These are phyloP conservation scores for Microcebus jonahi DNA, from an alignment of 2,113 vertebrate species.

Conservation along the genomic window DNA sequence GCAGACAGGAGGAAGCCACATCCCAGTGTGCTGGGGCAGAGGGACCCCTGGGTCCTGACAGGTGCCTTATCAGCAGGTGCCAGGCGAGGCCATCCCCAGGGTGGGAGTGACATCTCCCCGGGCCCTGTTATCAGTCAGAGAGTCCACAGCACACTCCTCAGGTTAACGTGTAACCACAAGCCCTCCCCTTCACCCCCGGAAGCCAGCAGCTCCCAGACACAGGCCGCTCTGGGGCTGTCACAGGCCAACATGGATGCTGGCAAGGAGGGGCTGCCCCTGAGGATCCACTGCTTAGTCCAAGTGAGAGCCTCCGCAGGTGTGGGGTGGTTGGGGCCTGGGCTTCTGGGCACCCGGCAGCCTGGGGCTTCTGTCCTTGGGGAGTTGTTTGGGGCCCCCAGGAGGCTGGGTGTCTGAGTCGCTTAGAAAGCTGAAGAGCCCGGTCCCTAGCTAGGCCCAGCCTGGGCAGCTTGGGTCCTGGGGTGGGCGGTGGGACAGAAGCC, in stretches of 20 bases:
- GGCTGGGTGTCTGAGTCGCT: neutral
- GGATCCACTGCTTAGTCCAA: neutral
- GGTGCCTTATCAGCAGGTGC: neutral
- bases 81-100: neutral
- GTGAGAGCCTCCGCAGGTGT: neutral
- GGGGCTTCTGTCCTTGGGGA: neutral
- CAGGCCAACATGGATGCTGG: neutral
- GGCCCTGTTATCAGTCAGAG: conserved; percentile 53
- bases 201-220: neutral
- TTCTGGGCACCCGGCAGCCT: neutral
- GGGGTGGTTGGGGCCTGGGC: too few species aligned
- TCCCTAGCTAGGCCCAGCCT: neutral
- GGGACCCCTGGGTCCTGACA: neutral
- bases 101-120: neutral
- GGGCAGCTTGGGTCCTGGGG: neutral
- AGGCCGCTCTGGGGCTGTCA: neutral
- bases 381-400: neutral
- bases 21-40: neutral
- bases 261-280: neutral
- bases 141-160: conserved; percentile 62
- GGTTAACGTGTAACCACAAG: conserved; percentile 72
- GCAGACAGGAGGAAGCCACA: neutral
- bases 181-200: neutral
- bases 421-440: too few species aligned
- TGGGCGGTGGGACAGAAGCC: neutral